Evolutionary conservation across 2,113 vertebrate genomes (phyloP).

Genomic region (Carollia perspicillata): DNA sequence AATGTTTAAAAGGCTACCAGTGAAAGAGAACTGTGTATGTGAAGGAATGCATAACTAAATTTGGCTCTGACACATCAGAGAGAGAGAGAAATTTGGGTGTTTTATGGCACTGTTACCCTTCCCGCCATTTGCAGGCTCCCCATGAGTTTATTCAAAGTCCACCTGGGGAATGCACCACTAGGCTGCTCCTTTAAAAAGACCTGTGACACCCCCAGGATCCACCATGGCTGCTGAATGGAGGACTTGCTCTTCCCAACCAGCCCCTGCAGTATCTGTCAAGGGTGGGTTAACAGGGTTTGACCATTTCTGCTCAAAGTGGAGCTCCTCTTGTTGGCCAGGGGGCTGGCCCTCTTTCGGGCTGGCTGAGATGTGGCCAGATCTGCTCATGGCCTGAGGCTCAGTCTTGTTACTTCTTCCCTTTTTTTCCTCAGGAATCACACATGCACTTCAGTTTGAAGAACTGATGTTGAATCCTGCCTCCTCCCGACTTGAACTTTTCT

Average conservation of each 20-base stretch:
- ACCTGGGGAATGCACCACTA: rapidly evolving
- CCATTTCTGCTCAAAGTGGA: neutral
- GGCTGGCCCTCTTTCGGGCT: neutral
- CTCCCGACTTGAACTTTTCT: neutral
- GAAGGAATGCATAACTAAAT: neutral
- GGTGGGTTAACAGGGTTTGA: rapidly evolving
- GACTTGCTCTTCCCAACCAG: neutral
- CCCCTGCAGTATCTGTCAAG: rapidly evolving
- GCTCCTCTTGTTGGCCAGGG: neutral
- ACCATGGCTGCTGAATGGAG: neutral
- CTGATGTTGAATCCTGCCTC: neutral
- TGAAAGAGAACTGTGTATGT: neutral
- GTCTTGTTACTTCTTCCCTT: neutral
- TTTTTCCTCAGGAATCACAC: neutral
- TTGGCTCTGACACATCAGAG: neutral
- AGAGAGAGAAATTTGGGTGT: neutral
- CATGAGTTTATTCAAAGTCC: neutral
- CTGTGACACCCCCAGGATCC: neutral
- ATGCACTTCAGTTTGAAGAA: neutral
- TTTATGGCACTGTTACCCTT: neutral
- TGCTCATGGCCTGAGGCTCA: neutral
- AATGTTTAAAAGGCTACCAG: neutral
- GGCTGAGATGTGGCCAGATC: neutral
- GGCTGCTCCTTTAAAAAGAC: neutral
- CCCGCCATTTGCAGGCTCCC: neutral